A percentile compares a stretch with the other conserved stretches of the same genome.
Conservation (phyloP, 1,140 invertebrate genomes). For the Antheraea mylitta region DNA sequence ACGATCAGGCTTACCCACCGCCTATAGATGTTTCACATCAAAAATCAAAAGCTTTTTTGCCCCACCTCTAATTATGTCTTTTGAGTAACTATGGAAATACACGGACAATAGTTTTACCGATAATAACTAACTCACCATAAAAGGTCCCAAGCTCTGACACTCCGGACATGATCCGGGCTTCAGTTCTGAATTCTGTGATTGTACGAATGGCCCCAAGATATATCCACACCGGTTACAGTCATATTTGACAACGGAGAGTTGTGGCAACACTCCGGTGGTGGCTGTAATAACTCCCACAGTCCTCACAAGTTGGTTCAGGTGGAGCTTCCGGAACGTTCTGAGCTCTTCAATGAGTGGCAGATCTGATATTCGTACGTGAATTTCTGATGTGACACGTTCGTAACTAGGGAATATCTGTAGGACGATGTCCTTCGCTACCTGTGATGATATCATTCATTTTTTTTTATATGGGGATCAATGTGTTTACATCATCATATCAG, state of each 20-base stretch:
- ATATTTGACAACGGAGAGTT: constrained; percentile 97
- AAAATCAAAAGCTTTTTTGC: too few relatives aligned
- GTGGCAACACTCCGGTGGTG: constrained; percentile 97
- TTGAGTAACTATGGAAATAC: too few relatives aligned
- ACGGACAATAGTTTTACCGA: neutral
- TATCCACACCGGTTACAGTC: constrained; percentile 98
- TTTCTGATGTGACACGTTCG: constrained; percentile 94
- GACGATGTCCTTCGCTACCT: constrained; percentile 92
- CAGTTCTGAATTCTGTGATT: constrained; percentile 95
- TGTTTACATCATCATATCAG: too few relatives aligned
- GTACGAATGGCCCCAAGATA: constrained; percentile 96
- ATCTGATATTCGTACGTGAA: constrained; percentile 96
- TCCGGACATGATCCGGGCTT: constrained; percentile 98
- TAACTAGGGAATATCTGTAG: constrained; percentile 97
- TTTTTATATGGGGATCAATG: too few relatives aligned
- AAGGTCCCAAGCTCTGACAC: constrained; percentile 98
- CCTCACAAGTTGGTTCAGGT: constrained; percentile 95
- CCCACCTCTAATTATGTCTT: too few relatives aligned
- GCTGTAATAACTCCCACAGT: constrained; percentile 98
- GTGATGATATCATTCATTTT: neutral
- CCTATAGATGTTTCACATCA: too few relatives aligned
- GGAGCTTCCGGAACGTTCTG: constrained; percentile 95
- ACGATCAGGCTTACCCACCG: too few relatives aligned
- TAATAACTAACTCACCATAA: constrained; percentile 84
- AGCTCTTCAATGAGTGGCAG: constrained; percentile 97